Conservation (phyloP, 2,797 vertebrate species). For the Leucoraja ocellata region DNA sequence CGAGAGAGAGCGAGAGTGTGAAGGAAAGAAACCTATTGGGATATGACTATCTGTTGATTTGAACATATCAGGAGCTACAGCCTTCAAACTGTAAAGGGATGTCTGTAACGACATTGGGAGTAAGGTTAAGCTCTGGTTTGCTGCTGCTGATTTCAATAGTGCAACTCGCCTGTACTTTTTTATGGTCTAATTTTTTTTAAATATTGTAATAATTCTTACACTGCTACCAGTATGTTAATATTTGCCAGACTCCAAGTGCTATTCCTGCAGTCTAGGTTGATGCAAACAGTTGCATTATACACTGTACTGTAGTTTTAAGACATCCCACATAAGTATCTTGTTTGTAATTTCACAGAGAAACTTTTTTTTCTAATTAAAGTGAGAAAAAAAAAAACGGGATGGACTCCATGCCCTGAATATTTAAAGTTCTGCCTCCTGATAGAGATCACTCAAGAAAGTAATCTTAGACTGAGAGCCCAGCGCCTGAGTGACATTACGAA, state of each 20-base stretch:
- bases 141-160: slow-evolving; percentile 16
- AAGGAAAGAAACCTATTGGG: background rate
- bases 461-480: background rate
- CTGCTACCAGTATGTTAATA: slow-evolving; percentile 2
- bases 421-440: too few species aligned
- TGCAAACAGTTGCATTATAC: background rate
- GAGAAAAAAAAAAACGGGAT: background rate
- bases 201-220: slow-evolving; percentile 25
- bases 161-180: slow-evolving; percentile 27
- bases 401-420: background rate
- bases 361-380: slow-evolving; percentile 32
- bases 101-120: background rate
- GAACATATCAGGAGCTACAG: background rate
- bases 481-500: background rate
- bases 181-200: slow-evolving; percentile 21
- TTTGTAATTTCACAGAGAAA: slow-evolving; percentile 30
- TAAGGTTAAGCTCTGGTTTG: background rate
- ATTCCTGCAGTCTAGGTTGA: slow-evolving; percentile 16
- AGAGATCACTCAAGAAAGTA: background rate
- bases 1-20: too few species aligned
- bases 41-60: background rate
- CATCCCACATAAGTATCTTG: background rate
- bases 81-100: slow-evolving; percentile 6
- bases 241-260: background rate
- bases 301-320: background rate